Evolutionary conservation across 2,113 vertebrate genomes (phyloP).

Genomic region (Cryptomyrus ogoouensis): DNA sequence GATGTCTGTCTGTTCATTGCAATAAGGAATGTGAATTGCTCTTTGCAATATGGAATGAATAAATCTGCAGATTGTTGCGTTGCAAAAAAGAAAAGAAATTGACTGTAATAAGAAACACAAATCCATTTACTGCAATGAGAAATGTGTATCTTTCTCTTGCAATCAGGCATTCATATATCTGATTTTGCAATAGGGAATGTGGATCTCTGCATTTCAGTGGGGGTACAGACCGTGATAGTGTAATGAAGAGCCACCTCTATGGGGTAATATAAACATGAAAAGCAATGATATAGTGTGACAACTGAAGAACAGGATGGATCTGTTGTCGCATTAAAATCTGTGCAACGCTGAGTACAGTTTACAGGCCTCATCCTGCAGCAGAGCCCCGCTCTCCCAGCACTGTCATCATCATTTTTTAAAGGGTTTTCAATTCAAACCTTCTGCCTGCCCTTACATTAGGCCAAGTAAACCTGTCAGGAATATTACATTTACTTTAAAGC

Average conservation of each 20-base stretch:
- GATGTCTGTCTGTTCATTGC: not conserved
- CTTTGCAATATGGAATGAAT: not conserved
- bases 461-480: constrained; percentile 28
- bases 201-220: not conserved
- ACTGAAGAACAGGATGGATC: constrained; percentile 12
- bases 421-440: constrained; percentile 24
- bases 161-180: not conserved
- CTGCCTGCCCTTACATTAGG: constrained; percentile 23
- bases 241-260: not conserved
- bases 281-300: constrained; percentile 29
- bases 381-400: not conserved
- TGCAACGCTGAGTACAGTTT: not conserved
- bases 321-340: constrained; percentile 39
- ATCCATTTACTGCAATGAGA: not conserved
- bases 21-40: not conserved
- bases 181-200: not conserved
- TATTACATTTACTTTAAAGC: constrained; percentile 13
- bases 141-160: not conserved
- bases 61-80: not conserved
- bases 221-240: not conserved
- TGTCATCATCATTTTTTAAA: constrained; percentile 21
- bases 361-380: not conserved
- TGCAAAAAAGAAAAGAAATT: not conserved
- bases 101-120: not conserved
- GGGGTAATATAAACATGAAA: constrained; percentile 44